Conservation (phyloP, 1,140 invertebrate genomes). For the Tigriopus japonicus region DNA sequence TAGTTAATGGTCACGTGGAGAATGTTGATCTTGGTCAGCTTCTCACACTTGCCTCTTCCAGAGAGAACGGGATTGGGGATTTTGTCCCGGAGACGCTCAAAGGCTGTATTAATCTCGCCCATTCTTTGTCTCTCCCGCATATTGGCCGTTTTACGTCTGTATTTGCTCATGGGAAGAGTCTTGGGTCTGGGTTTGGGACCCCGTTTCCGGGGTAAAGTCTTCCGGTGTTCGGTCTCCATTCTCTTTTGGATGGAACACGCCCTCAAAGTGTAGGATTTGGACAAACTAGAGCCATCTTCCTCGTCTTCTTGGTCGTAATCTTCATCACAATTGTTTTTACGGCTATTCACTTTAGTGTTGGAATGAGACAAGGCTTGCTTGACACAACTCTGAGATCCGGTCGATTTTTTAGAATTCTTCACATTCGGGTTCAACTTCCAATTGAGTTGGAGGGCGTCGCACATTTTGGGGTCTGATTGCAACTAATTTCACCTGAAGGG, state of each 20-base stretch:
- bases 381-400: too few species aligned
- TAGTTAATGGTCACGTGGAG: conserved; percentile 7
- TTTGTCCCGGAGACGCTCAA: conserved; percentile 1
- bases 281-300: too few species aligned
- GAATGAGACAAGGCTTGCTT: too few species aligned
- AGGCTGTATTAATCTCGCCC: conserved; percentile 3
- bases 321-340: too few species aligned
- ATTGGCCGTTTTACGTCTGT: conserved; percentile 6
- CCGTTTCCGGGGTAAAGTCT: not conserved
- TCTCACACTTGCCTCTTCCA: conserved; percentile 1
- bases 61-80: conserved; percentile 3
- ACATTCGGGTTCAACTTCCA: not conserved
- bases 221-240: not conserved
- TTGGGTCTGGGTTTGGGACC: conserved; percentile 8
- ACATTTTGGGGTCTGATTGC: not conserved
- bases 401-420: too few species aligned
- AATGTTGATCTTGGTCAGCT: conserved; percentile 4
- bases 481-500: too few species aligned
- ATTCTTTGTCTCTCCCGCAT: not conserved
- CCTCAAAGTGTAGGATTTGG: not conserved
- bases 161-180: not conserved
- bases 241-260: not conserved
- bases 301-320: too few species aligned
- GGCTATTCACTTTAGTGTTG: too few species aligned
- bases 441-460: conserved; percentile 5